These are phyloP conservation scores for Temnothorax ravouxi DNA, from an alignment of 2,888 invertebrate genomes.

Conservation along the genomic window DNA sequence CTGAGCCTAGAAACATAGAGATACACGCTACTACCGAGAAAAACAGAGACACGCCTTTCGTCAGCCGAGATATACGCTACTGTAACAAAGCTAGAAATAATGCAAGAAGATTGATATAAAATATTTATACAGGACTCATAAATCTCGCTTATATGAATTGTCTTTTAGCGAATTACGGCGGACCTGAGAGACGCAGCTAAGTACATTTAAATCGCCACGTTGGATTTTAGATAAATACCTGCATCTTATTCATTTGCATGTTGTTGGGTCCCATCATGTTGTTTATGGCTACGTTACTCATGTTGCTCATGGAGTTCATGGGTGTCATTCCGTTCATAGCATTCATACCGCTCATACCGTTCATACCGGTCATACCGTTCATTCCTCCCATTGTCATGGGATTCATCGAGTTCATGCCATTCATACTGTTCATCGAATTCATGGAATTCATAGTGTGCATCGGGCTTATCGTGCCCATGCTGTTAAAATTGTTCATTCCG, in stretches of 20 bases:
- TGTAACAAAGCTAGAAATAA: neutral
- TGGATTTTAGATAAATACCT: constrained; percentile 83
- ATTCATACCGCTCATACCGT: constrained; percentile 88
- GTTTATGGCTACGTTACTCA: constrained; percentile 88
- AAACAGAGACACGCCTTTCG: neutral
- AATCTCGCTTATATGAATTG: neutral
- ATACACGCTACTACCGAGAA: neutral
- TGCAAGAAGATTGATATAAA: neutral
- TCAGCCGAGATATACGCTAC: neutral
- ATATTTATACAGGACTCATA: neutral
- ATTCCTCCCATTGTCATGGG: constrained; percentile 85
- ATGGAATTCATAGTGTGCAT: constrained; percentile 88
- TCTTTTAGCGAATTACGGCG: neutral
- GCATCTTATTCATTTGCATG: constrained; percentile 91
- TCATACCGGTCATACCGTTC: constrained; percentile 89
- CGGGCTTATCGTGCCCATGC: constrained; percentile 90
- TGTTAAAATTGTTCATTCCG: constrained; percentile 90
- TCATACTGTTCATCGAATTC: constrained; percentile 89
- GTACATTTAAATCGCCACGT: neutral
- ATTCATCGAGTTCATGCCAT: constrained; percentile 88
- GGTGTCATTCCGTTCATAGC: constrained; percentile 89
- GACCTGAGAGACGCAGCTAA: neutral
- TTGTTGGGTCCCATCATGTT: constrained; percentile 88
- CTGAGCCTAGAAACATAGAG: constrained; percentile 68
- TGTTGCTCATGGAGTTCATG: constrained; percentile 87